These are phyloP conservation scores for Kuschelorhynchus macadamiae DNA, from an alignment of 2,888 invertebrate genomes.

Conservation along the genomic window DNA sequence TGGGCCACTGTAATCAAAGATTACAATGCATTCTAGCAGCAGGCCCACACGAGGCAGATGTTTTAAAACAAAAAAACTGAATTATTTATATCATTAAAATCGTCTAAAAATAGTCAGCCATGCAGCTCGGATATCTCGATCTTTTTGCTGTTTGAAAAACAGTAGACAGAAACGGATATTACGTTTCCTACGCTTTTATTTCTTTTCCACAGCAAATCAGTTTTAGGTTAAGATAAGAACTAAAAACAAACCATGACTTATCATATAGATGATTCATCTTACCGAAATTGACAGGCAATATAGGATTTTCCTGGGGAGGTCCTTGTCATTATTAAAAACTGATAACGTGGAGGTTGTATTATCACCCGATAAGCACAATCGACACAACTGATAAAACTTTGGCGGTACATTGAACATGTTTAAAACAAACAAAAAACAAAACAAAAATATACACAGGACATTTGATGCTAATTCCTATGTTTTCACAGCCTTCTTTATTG, in stretches of 20 bases:
- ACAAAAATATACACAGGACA: constrained; percentile 65
- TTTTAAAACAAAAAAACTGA: constrained; percentile 61
- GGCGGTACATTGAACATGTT: constrained; percentile 91
- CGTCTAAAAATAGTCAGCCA: constrained; percentile 58
- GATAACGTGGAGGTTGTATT: constrained; percentile 75
- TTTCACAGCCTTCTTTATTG: constrained; percentile 66
- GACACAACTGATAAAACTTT: constrained; percentile 94
- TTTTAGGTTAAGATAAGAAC: constrained; percentile 50
- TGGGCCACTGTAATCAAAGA: constrained; percentile 62
- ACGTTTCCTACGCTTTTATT: constrained; percentile 37
- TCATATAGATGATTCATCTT: constrained; percentile 68
- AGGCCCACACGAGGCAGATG: constrained; percentile 60
- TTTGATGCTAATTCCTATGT: constrained; percentile 63
- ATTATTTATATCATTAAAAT: constrained; percentile 65
- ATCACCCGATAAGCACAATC: constrained; percentile 86
- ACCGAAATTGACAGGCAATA: constrained; percentile 86
- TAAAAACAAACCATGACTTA: constrained; percentile 50
- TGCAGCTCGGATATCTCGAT: constrained; percentile 61
- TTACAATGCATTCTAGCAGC: constrained; percentile 59
- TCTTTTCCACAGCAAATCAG: constrained; percentile 31
- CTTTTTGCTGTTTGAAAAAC: constrained; percentile 44
- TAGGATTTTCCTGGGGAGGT: constrained; percentile 76
- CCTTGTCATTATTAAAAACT: constrained; percentile 80
- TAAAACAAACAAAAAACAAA: constrained; percentile 67
- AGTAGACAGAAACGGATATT: constrained; percentile 49